Evolutionary conservation across 1,140 invertebrate genomes (phyloP).

Genomic region (Nasonia giraulti): DNA sequence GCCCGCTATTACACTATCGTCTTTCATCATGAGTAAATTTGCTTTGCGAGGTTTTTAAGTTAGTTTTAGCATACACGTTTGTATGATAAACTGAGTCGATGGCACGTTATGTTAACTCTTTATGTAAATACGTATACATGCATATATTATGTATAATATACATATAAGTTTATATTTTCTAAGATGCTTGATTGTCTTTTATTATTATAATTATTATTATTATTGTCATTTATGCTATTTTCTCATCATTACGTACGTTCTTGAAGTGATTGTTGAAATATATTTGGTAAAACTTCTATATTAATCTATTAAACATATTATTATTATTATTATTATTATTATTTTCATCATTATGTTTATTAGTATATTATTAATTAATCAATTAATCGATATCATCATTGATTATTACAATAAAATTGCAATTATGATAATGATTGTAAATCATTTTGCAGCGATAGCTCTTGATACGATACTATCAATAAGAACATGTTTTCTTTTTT

Average conservation of each 20-base stretch:
- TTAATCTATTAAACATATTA: slow-evolving; percentile 55
- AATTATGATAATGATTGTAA: slow-evolving; percentile 53
- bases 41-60: slow-evolving; percentile 59
- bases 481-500: slow-evolving; percentile 46
- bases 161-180: slow-evolving; percentile 68
- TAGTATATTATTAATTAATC: slow-evolving; percentile 56
- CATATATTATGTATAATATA: slow-evolving; percentile 61
- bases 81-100: slow-evolving; percentile 68
- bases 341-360: slow-evolving; percentile 55
- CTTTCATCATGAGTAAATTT: slow-evolving; percentile 53
- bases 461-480: slow-evolving; percentile 40
- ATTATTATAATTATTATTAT: slow-evolving; percentile 52
- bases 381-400: slow-evolving; percentile 50
- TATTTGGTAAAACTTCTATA: slow-evolving; percentile 59
- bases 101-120: slow-evolving; percentile 70
- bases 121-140: slow-evolving; percentile 71
- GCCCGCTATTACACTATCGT: slow-evolving; percentile 44
- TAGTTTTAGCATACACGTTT: slow-evolving; percentile 59
- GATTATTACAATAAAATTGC: slow-evolving; percentile 43
- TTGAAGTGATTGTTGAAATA: slow-evolving; percentile 64
- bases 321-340: slow-evolving; percentile 52
- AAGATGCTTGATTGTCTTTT: slow-evolving; percentile 65
- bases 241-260: slow-evolving; percentile 58
- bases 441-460: slow-evolving; percentile 45
- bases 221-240: slow-evolving; percentile 52